Evolutionary conservation across 2,797 vertebrate species (phyloP), one percentile per base, ranked within the genome.

Genomic region (Staurois parvus): DNA sequence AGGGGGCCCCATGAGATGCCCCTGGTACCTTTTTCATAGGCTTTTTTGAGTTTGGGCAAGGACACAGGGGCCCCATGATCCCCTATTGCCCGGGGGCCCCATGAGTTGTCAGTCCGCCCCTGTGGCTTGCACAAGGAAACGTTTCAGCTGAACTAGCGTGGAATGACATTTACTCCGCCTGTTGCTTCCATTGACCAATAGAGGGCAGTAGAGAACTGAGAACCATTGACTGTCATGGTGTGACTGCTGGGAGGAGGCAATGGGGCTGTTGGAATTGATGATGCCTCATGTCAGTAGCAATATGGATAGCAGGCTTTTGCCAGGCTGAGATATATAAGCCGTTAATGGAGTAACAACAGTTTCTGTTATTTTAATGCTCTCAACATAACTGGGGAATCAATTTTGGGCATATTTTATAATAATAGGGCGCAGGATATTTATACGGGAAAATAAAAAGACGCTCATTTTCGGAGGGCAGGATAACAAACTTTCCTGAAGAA

Each of bases 181-280:
- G 11, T 76, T 84, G 72, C 52, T 2, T 56, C 2, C 74, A 29
- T 3, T 77, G 42, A 32, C 95, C 97, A 92, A 96, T 90, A 96
- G 98, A 96, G 97, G 97, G 98, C 96, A 97, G 95, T 96, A 96
- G 93, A 92, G 92, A 85, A 92, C 96, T 92, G 90, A 92, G 91
- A 85, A 92, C 52, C 96, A 91, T 90, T 86, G 86, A 81, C 91
- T 89, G 81, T 32, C 19, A 69, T 24, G 76, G 37, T 74, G 12
- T 59, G 34, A 0, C 3, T 30, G 48, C 69, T 52, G 73, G 26
- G 69, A 56, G 70, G 48, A 69, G 52, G 70, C 45, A 79, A 32
- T 32, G 68, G 79, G 76, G 81, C 79, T 72, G 34, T 64, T 59
- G 66, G 62, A 45, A 78, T 64, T 77, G 74, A 84, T 81, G 79